Evolutionary conservation across 2,113 vertebrate genomes (phyloP), one percentile per base, ranked within the genome.

Genomic region (Mirza zaza): DNA sequence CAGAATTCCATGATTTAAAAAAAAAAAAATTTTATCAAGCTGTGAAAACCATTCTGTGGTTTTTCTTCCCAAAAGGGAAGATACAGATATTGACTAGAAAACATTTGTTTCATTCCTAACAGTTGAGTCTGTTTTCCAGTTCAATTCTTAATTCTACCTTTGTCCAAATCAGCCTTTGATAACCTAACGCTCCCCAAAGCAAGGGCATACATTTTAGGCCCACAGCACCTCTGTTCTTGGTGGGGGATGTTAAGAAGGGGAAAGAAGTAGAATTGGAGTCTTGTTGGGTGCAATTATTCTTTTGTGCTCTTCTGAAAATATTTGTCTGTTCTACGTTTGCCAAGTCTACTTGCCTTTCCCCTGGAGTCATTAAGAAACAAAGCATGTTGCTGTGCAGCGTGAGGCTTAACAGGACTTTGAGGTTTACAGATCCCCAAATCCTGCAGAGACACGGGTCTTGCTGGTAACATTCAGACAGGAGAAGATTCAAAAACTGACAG

Each of bases 221-320:
- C 6, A n/a, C 3, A 0, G 45, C 34, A 48, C 36, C 6, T 82
- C 73, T 91, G 34, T 25, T 82, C 11, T 27, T 29, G n/a, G n/a
- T 21, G 48, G 52, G 3, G 1, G 11, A 20, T 55, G 17, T 36
- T 21, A 55, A 39, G 29, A 65, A 21, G 5, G 45, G 10, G 17
- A 29, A 9, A 8, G 48, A 45, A 77, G 25, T 27, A n/a, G 7
- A 79, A 95, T 14, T 92, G 21, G 45, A 42, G 14, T 59, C 68
- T 61, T 18, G 5, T 57, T 52, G 23, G 17, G 15, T 84, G 45
- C 27, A 0, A 23, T 86, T 80, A 70, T 34, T 90, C 45, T 57
- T 95, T 73, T 83, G 59, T 75, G 81, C 57, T 87, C 81, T 63
- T 87, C 86, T 94, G 39, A 90, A 95, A 97, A 95, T 86, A 71